These are phyloP conservation scores for Papilio protenor DNA, from an alignment of 2,888 invertebrate genomes.

Conservation along the genomic window DNA sequence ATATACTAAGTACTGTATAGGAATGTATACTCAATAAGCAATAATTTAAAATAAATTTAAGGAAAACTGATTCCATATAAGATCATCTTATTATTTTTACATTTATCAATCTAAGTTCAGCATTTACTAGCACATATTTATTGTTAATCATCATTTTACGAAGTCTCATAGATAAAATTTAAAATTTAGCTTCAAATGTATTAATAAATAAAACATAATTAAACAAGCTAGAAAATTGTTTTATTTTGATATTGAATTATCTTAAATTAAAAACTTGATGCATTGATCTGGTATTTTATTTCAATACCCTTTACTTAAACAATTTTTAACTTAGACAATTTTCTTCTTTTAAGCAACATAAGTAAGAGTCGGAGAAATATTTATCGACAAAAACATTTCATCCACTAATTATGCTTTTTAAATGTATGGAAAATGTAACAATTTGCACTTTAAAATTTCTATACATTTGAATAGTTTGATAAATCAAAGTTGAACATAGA, in stretches of 20 bases:
- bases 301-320: not conserved
- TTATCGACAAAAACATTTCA: too few species aligned
- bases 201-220: not conserved
- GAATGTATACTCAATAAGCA: not conserved
- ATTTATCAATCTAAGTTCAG: not conserved
- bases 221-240: not conserved
- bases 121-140: not conserved
- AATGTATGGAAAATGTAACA: not conserved
- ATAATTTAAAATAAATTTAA: not conserved
- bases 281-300: not conserved
- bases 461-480: not conserved
- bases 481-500: not conserved
- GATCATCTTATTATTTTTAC: not conserved
- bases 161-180: not conserved
- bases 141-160: not conserved
- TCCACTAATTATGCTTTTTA: not conserved
- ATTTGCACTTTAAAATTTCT: not conserved
- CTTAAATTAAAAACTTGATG: not conserved
- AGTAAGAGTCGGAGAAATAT: too few species aligned
- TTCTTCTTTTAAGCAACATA: not conserved
- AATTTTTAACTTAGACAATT: not conserved
- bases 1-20: not conserved
- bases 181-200: constrained; percentile 5
- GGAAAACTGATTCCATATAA: not conserved
- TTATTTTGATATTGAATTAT: not conserved